These are phyloP conservation scores for Musca vetustissima DNA, from an alignment of 1,140 invertebrate genomes.

Conservation along the genomic window DNA sequence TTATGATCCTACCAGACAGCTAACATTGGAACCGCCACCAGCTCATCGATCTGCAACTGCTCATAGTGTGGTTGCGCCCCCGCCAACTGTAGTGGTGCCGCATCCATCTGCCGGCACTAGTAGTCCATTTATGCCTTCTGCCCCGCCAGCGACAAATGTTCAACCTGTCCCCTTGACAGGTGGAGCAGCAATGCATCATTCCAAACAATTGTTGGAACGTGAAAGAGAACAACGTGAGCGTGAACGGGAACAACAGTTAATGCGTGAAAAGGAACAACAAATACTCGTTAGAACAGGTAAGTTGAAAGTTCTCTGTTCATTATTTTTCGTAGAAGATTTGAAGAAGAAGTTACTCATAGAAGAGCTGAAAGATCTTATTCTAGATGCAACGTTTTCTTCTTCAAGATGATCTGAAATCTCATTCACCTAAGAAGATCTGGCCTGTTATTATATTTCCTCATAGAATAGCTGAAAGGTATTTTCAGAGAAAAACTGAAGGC, in stretches of 20 bases:
- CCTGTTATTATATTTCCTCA: too few relatives aligned
- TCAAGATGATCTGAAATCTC: too few relatives aligned
- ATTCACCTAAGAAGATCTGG: too few relatives aligned
- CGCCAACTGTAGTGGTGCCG: slow-evolving; percentile 41
- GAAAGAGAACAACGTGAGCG: slow-evolving; percentile 46
- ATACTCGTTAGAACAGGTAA: slow-evolving; percentile 30
- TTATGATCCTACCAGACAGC: slow-evolving; percentile 53
- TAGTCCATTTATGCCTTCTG: slow-evolving; percentile 61
- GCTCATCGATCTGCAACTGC: slow-evolving; percentile 61
- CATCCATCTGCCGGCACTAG: slow-evolving; percentile 38
- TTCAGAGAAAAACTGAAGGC: too few relatives aligned
- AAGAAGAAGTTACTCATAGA: too few relatives aligned
- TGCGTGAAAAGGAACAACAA: slow-evolving; percentile 31
- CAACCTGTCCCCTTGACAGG: slow-evolving; percentile 26
- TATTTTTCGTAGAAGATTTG: too few relatives aligned
- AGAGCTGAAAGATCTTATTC: too few relatives aligned
- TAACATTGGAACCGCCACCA: slow-evolving; percentile 63
- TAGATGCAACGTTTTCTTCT: too few relatives aligned
- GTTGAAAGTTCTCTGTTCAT: too few relatives aligned
- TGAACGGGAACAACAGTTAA: slow-evolving; percentile 31
- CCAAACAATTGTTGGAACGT: slow-evolving; percentile 41
- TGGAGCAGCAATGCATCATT: slow-evolving; percentile 20
- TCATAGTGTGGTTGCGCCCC: slow-evolving; percentile 56
- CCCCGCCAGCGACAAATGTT: slow-evolving; percentile 41
- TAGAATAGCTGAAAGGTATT: too few relatives aligned